Evolutionary conservation across 2,888 invertebrate genomes (phyloP).

Genomic region (Spatulosminthurus flaviceps): DNA sequence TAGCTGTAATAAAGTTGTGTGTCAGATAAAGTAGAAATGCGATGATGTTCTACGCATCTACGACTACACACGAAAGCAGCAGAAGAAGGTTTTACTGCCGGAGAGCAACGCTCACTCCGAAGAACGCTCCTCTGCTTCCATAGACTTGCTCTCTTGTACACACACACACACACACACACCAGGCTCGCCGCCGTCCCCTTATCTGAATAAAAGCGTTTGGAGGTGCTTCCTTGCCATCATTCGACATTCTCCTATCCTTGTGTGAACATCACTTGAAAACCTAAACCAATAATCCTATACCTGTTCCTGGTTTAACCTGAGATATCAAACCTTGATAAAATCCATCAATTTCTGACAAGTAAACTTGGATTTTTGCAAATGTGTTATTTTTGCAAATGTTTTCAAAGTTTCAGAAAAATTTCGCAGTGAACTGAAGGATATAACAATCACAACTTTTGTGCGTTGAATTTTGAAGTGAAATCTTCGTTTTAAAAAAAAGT

Average conservation of each 20-base stretch:
- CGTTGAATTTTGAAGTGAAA: not conserved
- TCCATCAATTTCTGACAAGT: not conserved
- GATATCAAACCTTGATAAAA: constrained; percentile 19
- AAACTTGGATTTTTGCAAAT: not conserved
- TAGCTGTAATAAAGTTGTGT: no score
- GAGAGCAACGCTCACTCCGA: not conserved
- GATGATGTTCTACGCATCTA: constrained; percentile 6
- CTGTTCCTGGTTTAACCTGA: constrained; percentile 16
- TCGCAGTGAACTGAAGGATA: not conserved
- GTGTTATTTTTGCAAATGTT: not conserved
- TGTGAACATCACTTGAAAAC: constrained; percentile 28
- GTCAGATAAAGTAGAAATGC: not conserved
- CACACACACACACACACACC: not conserved
- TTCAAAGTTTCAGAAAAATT: not conserved
- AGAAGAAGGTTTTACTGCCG: not conserved
- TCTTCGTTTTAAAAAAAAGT: not conserved
- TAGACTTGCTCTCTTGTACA: not conserved
- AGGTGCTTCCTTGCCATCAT: constrained; percentile 26
- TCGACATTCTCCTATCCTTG: constrained; percentile 34
- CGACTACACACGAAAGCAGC: not conserved
- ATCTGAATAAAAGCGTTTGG: constrained; percentile 26
- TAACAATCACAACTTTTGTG: not conserved
- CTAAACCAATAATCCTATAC: not conserved
- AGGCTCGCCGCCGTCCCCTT: not conserved
- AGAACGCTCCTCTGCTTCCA: not conserved